Evolutionary conservation across 2,888 invertebrate species (phyloP).

Genomic region (Prosopocoilus inquinatus): DNA sequence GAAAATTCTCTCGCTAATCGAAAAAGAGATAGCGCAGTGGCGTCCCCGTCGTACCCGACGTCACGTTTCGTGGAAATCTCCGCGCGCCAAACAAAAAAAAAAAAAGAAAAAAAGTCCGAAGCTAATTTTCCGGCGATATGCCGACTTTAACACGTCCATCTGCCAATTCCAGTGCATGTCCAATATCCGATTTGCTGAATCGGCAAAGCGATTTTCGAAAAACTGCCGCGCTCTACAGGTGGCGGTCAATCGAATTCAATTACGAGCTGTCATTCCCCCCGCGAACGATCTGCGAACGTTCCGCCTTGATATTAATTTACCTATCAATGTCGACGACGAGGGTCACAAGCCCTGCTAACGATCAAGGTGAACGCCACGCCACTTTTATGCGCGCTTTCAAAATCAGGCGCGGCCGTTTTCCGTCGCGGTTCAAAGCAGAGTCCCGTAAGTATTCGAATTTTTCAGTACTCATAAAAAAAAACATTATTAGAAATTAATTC

Average conservation of each 20-base stretch:
- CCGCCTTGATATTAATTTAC: too few relatives aligned
- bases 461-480: too few relatives aligned
- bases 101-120: too few relatives aligned
- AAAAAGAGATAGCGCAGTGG: conserved; percentile 2
- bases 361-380: too few relatives aligned
- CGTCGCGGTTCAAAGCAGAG: too few relatives aligned
- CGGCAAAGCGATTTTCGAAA: not conserved
- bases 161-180: conserved; percentile 2
- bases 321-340: too few relatives aligned
- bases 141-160: not conserved
- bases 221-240: not conserved
- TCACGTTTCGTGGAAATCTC: conserved; percentile 1
- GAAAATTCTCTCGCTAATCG: conserved; percentile 1
- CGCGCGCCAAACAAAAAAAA: not conserved
- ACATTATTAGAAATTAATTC: too few relatives aligned
- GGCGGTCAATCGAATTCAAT: conserved; percentile 3
- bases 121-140: conserved; percentile 4
- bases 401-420: too few relatives aligned
- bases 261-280: not conserved
- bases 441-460: too few relatives aligned
- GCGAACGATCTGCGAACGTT: too few relatives aligned
- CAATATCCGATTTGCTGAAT: conserved; percentile 3
- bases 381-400: too few relatives aligned
- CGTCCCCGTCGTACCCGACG: not conserved
- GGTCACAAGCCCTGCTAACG: too few relatives aligned